Conservation (phyloP, 2,797 vertebrate species). For the Trichosurus vulpecula region DNA sequence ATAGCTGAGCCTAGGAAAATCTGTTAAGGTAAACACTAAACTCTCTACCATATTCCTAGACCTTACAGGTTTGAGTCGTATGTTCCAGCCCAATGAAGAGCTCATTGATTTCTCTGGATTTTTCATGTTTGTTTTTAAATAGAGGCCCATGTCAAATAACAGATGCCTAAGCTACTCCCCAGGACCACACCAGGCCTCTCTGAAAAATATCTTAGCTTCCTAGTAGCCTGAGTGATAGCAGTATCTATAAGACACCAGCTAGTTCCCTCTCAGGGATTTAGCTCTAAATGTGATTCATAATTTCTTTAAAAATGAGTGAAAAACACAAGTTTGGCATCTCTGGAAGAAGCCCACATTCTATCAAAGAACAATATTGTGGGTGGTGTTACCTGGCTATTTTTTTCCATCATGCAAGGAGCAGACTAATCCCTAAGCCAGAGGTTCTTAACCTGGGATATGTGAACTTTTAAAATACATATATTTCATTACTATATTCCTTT, state of each 20-base stretch:
- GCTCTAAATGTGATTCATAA: not conserved
- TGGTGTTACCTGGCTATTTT: not conserved
- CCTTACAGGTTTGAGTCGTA: not conserved
- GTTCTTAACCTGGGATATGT: not conserved
- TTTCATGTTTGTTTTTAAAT: slow-evolving; percentile 36
- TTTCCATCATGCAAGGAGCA: not conserved
- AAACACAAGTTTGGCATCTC: not conserved
- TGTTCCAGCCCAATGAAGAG: not conserved
- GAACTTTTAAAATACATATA: not conserved
- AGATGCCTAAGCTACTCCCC: not conserved
- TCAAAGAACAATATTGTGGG: not conserved
- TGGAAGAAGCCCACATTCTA: not conserved
- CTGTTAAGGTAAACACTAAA: not conserved
- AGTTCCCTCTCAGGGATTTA: not conserved
- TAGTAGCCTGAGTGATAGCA: not conserved
- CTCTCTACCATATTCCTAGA: not conserved
- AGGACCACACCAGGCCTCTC: not conserved
- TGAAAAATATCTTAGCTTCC: not conserved
- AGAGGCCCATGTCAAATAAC: not conserved
- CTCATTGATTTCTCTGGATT: slow-evolving; percentile 3
- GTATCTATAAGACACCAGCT: not conserved
- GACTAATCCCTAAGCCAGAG: not conserved
- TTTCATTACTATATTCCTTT: not conserved
- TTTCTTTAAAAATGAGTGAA: slow-evolving; percentile 35
- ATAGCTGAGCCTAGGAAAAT: not conserved